A percentile compares a stretch with the other conserved stretches of the same genome.
phyloP scores from a whole-genome alignment of 2,113 vertebrate species.

The Gallinago paraguaiae region DNA sequence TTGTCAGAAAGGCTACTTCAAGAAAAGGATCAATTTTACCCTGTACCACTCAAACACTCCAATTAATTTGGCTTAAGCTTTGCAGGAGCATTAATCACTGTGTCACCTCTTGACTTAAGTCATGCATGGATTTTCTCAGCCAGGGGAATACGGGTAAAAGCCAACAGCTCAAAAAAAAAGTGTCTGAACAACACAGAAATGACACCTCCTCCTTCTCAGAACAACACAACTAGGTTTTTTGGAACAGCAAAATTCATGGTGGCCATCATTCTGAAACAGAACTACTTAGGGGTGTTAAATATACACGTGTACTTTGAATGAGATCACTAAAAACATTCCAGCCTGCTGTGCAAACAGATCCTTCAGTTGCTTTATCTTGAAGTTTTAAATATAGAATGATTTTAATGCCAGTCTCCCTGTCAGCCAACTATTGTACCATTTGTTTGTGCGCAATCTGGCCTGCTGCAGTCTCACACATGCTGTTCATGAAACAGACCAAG shows the following conservation, averaged over 20 bases:
- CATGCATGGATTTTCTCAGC: neutral
- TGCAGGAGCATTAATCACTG: neutral
- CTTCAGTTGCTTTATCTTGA: neutral
- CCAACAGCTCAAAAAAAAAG: neutral
- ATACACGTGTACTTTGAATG: neutral
- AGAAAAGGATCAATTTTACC: neutral
- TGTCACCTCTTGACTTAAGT: neutral
- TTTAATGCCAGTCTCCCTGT: neutral
- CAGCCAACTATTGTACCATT: neutral
- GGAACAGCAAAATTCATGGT: neutral
- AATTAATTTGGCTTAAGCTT: neutral
- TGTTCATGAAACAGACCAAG: neutral
- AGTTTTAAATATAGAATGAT: neutral
- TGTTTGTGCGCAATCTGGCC: constrained; percentile 3
- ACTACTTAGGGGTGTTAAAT: neutral
- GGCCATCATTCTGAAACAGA: neutral
- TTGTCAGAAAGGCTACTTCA: neutral
- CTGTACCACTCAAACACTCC: fast-evolving
- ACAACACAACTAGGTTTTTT: neutral
- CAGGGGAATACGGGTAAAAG: neutral
- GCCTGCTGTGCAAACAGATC: neutral
- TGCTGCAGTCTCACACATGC: constrained; percentile 1
- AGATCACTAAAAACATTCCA: neutral
- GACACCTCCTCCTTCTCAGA: neutral
- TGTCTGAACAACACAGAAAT: neutral